Conservation (phyloP, 1,140 invertebrate species). For the Tetragonula clypearis region DNA sequence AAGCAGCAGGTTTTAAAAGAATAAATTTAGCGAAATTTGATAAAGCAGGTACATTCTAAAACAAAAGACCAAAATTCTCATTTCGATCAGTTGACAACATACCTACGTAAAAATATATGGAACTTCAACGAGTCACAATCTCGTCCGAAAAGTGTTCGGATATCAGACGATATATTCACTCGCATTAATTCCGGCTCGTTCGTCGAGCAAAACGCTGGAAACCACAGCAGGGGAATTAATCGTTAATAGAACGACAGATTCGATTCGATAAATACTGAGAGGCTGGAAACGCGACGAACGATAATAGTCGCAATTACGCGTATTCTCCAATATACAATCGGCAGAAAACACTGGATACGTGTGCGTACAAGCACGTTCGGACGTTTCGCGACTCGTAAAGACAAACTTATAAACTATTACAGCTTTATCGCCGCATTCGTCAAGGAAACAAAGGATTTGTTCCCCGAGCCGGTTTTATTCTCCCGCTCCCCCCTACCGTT, state of each 20-base stretch:
- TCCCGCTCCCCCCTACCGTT: neutral
- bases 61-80: too few species aligned
- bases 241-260: constrained; percentile 2
- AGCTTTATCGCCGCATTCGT: neutral
- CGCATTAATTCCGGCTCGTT: neutral
- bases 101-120: too few species aligned
- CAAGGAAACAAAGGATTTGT: constrained; percentile 20
- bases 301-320: neutral
- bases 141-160: neutral
- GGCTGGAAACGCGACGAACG: neutral
- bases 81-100: too few species aligned
- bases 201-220: neutral
- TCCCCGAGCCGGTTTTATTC: neutral
- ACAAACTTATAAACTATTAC: constrained; percentile 4
- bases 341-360: neutral
- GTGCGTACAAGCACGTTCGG: neutral
- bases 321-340: neutral
- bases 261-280: neutral
- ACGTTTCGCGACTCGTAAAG: neutral
- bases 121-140: too few species aligned
- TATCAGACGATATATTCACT: neutral
- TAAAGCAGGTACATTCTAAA: too few species aligned
- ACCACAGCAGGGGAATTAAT: neutral
- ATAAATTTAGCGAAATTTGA: too few species aligned
- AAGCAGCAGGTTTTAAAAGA: too few species aligned